Evolutionary conservation across 2,888 invertebrate species (phyloP).

Genomic region (Argyra leucocephala): DNA sequence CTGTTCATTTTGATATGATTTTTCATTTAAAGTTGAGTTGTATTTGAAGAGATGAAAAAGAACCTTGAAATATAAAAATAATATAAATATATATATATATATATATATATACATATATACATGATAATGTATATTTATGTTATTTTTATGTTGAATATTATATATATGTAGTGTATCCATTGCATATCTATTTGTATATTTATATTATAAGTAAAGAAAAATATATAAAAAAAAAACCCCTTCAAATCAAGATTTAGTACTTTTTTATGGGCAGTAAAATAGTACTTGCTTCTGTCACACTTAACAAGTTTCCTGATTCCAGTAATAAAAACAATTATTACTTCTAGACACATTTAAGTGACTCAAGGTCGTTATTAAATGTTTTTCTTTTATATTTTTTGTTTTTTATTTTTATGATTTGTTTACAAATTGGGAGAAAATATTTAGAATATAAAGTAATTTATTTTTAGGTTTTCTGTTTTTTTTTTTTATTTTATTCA

Average conservation of each 20-base stretch:
- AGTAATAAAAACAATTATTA: background rate
- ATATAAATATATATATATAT: background rate
- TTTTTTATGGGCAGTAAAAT: slow-evolving; percentile 25
- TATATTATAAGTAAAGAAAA: slow-evolving; percentile 3
- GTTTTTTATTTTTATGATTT: too few relatives aligned
- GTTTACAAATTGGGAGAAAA: too few relatives aligned
- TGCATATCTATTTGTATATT: background rate
- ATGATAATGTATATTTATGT: background rate
- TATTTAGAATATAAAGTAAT: too few relatives aligned
- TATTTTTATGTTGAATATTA: background rate
- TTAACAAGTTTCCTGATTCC: slow-evolving; percentile 16
- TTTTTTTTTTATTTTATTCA: too few relatives aligned
- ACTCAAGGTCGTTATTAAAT: slow-evolving; percentile 7
- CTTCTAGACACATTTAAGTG: slow-evolving; percentile 2
- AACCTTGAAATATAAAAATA: background rate
- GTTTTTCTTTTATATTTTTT: slow-evolving; percentile 12
- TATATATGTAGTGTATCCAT: background rate
- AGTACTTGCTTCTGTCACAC: slow-evolving; percentile 17
- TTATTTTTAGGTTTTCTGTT: too few relatives aligned
- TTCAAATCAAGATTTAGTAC: slow-evolving; percentile 15
- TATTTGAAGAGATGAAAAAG: background rate
- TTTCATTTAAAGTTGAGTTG: background rate
- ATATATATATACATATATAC: too few relatives aligned
- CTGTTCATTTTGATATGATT: background rate
- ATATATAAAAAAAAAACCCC: slow-evolving; percentile 19